Percentiles rank a stretch among this genome's conserved stretches.
Conservation (phyloP, 2,113 vertebrate genomes). For the Corydoras sp. region DNA sequence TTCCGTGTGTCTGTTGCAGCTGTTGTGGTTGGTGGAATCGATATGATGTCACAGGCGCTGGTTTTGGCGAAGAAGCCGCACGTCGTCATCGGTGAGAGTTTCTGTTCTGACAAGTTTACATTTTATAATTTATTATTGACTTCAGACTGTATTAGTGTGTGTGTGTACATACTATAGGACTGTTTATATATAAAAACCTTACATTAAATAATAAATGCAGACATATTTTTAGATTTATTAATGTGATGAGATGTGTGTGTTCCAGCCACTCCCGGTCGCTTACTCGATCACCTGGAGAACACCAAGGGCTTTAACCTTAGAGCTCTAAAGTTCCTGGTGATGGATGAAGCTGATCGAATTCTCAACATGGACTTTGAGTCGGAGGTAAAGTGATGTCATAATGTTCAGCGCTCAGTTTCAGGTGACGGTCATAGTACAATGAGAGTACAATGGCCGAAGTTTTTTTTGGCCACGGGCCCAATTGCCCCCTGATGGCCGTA, state of each 20-base stretch:
- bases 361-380: conserved; percentile 99
- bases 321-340: conserved; percentile 88
- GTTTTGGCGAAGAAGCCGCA: conserved; percentile 95
- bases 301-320: conserved; percentile 92
- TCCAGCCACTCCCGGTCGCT: conserved; percentile 86
- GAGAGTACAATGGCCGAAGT: too few relatives aligned
- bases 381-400: conserved; percentile 71
- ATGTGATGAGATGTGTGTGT: too few relatives aligned
- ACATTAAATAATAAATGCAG: too few relatives aligned
- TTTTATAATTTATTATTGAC: too few relatives aligned
- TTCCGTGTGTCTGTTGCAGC: conserved; percentile 64
- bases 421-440: too few relatives aligned
- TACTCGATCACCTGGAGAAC: conserved; percentile 95
- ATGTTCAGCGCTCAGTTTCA: too few relatives aligned
- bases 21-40: conserved; percentile 93
- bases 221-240: too few relatives aligned
- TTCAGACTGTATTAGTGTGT: background rate
- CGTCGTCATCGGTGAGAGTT: conserved; percentile 84
- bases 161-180: too few relatives aligned
- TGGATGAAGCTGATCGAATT: conserved; percentile 96
- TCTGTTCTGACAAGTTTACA: background rate
- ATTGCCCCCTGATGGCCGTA: too few relatives aligned
- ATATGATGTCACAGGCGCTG: conserved; percentile 94
- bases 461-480: too few relatives aligned
- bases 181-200: too few relatives aligned